phyloP scores from a whole-genome alignment of 2,113 vertebrate genomes.

The Myotis brandtii region DNA sequence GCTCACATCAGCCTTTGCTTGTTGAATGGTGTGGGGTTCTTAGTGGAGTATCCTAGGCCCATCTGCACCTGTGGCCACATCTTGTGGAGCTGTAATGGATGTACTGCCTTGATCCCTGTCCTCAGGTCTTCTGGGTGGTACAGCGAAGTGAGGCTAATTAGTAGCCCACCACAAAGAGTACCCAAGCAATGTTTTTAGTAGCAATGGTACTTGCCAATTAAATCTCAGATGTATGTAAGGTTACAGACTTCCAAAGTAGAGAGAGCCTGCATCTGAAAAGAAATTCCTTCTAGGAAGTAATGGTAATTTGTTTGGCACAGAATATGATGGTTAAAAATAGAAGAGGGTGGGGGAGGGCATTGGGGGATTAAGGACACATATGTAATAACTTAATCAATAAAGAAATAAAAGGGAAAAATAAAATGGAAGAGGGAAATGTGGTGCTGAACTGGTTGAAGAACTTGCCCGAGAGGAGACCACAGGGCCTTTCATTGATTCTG shows the following conservation, averaged over 20 bases:
- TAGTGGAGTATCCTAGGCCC: not conserved
- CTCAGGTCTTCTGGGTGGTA: not conserved
- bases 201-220: not conserved
- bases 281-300: not conserved
- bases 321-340: not conserved
- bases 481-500: not conserved
- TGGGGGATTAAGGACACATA: too few species aligned
- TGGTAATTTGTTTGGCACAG: not conserved
- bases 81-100: not conserved
- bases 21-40: not conserved
- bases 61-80: not conserved
- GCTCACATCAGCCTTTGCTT: not conserved
- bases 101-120: not conserved
- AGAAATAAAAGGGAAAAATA: too few species aligned
- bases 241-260: not conserved
- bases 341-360: not conserved
- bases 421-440: not conserved
- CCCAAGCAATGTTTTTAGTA: not conserved
- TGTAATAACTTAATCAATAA: too few species aligned
- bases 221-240: not conserved
- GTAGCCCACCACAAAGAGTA: not conserved
- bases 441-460: not conserved
- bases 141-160: not conserved
- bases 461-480: not conserved
- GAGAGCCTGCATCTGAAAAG: not conserved